A percentile compares a stretch with the other conserved stretches of the same genome.
Evolutionary conservation across 2,888 invertebrate genomes (phyloP).

Genomic region (Anoplius nigerrimus): DNA sequence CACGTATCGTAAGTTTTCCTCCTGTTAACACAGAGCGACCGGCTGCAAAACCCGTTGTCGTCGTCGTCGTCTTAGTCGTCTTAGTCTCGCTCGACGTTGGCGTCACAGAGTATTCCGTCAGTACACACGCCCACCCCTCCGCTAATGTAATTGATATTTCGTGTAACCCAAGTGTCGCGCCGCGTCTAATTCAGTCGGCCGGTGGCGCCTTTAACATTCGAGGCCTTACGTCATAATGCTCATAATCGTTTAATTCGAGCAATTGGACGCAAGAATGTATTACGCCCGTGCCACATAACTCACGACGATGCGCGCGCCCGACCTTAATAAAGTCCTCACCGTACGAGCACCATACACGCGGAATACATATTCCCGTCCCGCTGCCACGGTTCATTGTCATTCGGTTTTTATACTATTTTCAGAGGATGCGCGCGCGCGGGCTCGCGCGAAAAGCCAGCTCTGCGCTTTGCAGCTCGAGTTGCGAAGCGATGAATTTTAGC

Average conservation of each 20-base stretch:
- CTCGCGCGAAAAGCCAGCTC: no score
- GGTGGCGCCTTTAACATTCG: not conserved
- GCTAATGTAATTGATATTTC: not conserved
- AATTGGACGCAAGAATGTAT: slow-evolving; percentile 19
- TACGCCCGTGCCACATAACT: not conserved
- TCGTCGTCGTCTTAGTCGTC: no score
- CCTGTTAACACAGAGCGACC: no score
- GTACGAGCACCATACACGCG: not conserved
- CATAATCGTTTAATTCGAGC: slow-evolving; percentile 22
- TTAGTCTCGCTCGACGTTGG: no score
- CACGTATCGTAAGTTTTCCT: no score
- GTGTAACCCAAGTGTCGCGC: not conserved
- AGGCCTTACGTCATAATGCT: slow-evolving; percentile 21
- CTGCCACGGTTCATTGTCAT: not conserved
- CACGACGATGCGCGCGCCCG: slow-evolving; percentile 1
- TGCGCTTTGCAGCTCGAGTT: no score
- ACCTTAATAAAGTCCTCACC: not conserved
- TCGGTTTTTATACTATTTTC: no score
- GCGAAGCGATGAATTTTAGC: no score
- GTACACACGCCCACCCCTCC: not conserved
- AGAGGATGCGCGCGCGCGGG: no score
- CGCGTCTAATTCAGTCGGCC: not conserved
- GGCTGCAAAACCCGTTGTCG: no score
- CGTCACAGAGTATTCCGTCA: not conserved
- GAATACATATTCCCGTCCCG: not conserved